A percentile compares a stretch with the other conserved stretches of the same genome.
These are phyloP conservation scores for Sphaerodactylus townsendi DNA, from an alignment of 2,113 vertebrate genomes.

Conservation along the genomic window DNA sequence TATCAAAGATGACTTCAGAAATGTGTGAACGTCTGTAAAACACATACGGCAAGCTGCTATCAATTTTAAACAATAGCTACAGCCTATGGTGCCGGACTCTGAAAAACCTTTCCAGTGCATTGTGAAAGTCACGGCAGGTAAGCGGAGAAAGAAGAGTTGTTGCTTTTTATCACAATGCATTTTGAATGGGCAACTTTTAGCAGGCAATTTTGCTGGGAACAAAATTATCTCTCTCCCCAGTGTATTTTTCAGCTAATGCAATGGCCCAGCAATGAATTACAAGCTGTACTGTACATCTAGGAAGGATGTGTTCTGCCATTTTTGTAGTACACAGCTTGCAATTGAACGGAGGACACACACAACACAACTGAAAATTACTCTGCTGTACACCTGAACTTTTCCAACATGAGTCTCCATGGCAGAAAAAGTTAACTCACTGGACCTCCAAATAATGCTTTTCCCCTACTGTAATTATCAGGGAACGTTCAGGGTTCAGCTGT, in stretches of 20 bases:
- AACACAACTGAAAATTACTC: neutral
- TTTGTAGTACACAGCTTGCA: no score
- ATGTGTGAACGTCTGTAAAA: neutral
- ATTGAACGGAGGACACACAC: no score
- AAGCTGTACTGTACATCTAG: no score
- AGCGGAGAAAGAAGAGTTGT: neutral
- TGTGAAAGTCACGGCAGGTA: neutral
- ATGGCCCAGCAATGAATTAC: no score
- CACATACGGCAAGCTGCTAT: neutral
- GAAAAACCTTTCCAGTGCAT: neutral
- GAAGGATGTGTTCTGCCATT: no score
- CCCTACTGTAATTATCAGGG: no score
- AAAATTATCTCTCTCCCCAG: neutral
- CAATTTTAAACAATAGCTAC: neutral
- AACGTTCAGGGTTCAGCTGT: no score
- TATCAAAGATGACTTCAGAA: conserved; percentile 17
- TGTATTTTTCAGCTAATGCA: neutral
- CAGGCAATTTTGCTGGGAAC: neutral
- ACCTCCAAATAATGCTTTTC: no score
- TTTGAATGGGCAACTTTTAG: neutral
- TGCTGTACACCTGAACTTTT: neutral
- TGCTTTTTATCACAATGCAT: neutral
- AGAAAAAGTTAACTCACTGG: no score
- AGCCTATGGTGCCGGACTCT: no score
- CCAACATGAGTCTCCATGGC: neutral